Evolutionary conservation across 2,888 invertebrate species (phyloP).

Genomic region (Plemyria rubiginata): DNA sequence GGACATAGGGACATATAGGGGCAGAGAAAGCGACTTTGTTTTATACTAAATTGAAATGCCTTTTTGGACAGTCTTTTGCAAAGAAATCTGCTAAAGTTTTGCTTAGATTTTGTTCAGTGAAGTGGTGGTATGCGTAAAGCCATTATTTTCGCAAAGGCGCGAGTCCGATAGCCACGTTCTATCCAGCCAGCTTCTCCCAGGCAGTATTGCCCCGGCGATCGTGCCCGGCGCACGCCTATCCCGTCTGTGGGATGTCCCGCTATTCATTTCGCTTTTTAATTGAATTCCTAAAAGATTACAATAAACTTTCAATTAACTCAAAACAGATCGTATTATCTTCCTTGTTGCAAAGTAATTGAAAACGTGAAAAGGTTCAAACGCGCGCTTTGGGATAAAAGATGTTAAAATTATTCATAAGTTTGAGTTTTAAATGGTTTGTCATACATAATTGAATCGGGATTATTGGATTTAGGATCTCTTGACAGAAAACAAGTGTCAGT

Average conservation of each 20-base stretch:
- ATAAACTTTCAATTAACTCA: not conserved
- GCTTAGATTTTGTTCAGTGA: not conserved
- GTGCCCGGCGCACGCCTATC: slow-evolving; percentile 53
- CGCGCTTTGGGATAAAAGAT: not conserved
- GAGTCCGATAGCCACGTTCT: not conserved
- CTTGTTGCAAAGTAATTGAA: slow-evolving; percentile 1
- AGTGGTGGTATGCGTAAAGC: slow-evolving; percentile 8
- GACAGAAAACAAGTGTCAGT: not conserved
- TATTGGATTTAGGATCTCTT: not conserved
- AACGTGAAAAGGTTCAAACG: not conserved
- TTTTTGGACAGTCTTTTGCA: not conserved
- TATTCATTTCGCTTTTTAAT: slow-evolving; percentile 9
- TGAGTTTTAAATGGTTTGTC: not conserved
- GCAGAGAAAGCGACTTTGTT: too few species aligned
- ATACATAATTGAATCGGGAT: not conserved
- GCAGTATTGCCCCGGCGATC: slow-evolving; percentile 61
- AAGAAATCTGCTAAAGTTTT: not conserved
- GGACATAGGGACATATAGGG: too few species aligned
- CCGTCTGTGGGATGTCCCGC: not conserved
- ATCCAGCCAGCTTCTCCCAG: slow-evolving; percentile 11
- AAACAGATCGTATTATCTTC: not conserved
- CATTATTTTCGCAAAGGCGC: not conserved
- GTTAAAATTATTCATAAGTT: slow-evolving; percentile 1
- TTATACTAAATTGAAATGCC: too few species aligned
- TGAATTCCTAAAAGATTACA: slow-evolving; percentile 8